Conservation (phyloP, 2,113 vertebrate genomes). For the Hirundichthys speculiger region DNA sequence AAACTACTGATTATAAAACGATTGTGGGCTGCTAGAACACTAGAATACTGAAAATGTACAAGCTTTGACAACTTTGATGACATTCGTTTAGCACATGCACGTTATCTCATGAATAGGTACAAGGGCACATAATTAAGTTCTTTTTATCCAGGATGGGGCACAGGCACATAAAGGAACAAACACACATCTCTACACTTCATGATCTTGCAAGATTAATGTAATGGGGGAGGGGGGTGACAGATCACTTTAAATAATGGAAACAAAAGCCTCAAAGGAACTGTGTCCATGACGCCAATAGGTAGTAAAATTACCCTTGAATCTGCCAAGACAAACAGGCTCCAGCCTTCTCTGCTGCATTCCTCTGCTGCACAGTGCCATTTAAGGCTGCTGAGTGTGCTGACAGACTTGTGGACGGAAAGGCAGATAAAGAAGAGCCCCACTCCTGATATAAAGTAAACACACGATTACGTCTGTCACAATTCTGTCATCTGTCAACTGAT, state of each 20-base stretch:
- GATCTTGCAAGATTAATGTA: constrained; percentile 43
- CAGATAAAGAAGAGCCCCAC: constrained; percentile 33
- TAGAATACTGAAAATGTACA: background rate
- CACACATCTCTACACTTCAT: constrained; percentile 10
- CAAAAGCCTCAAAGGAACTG: constrained; percentile 42
- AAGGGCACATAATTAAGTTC: background rate
- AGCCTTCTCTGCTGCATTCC: constrained; percentile 66
- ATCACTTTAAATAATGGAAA: constrained; percentile 73
- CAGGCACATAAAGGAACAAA: background rate
- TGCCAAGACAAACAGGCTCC: constrained; percentile 72
- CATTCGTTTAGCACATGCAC: background rate
- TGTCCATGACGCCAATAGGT: constrained; percentile 71
- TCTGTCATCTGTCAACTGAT: constrained; percentile 18
- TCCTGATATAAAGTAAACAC: constrained; percentile 38
- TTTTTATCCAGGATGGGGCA: background rate
- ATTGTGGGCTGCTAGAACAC: background rate
- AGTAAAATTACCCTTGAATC: constrained; percentile 67
- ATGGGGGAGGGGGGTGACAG: constrained; percentile 13
- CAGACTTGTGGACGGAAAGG: constrained; percentile 35
- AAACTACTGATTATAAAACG: too few species aligned
- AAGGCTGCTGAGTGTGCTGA: constrained; percentile 68
- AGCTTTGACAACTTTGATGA: background rate
- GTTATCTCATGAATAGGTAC: background rate
- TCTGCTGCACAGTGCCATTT: constrained; percentile 71
- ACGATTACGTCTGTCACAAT: constrained; percentile 32